Base-by-base conservation (phyloP, 2,888 invertebrate genomes). In the Rapana venosa region DNA sequence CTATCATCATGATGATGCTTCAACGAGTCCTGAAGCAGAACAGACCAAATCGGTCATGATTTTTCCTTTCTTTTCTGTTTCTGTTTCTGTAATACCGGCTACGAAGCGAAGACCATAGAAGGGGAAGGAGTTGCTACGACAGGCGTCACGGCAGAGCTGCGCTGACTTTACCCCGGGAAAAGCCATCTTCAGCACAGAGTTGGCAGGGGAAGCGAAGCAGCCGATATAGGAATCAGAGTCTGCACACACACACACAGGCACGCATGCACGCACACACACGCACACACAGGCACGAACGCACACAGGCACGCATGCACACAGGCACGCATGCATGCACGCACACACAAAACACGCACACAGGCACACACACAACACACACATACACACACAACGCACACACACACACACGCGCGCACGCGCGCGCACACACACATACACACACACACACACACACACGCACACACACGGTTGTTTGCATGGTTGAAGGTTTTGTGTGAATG, bases 321-420 rank as follows among this genome's bases (percentile, higher is more conserved):
- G 4, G 26, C 22, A 74, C 74, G 26, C 74, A 74, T 11, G 26
- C 15, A 35, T 13, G 22, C 56, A 47, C 58, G n/a, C 30, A 58
- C 8, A 20, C 35, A 79, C 77, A 32, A 30, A 32, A 79, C 35
- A 79, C 35, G 15, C 35, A 79, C 35, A 79, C 47, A 83, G 35
- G 32, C 83, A 83, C 35, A 35, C 36, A 83, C 36, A 83, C 35
- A n/a, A 83, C 47, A 83, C 83, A 36, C 47, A 83, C 83, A 83
- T 17, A 32, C 36, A 13, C 32, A 81, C 32, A 32, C 36, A 36
- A 70, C 70, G 26, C 70, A 70, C 70, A 74, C 74, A 30, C 74
- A 74, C 30, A 30, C 15, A 74, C 30, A 74, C 20, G 30, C 5
- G 30, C 74, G 30, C 30, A 74, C n/a, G 20, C 74, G 30, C 74